Evolutionary conservation across 2,113 vertebrate genomes (phyloP).

Genomic region (Morone saxatilis): DNA sequence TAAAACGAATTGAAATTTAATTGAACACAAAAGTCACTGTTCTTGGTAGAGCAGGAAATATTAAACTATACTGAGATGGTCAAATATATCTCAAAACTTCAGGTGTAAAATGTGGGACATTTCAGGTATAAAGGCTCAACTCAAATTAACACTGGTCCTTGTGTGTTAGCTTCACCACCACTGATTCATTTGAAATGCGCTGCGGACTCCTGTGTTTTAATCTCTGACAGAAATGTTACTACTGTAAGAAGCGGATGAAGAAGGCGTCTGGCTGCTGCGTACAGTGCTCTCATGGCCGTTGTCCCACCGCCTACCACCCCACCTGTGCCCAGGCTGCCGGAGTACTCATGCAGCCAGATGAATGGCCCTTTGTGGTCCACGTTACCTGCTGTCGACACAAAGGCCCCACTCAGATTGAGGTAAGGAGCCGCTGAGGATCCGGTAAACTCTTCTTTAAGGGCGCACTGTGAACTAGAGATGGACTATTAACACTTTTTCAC

Average conservation of each 20-base stretch:
- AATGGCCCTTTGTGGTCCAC: slow-evolving; percentile 98
- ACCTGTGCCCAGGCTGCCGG: slow-evolving; percentile 96
- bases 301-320: slow-evolving; percentile 96
- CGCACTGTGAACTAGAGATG: background rate
- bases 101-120: too few relatives aligned
- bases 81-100: too few relatives aligned
- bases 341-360: slow-evolving; percentile 96
- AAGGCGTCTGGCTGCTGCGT: slow-evolving; percentile 94
- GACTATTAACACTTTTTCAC: background rate
- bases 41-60: too few relatives aligned
- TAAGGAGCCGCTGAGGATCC: slow-evolving; percentile 62
- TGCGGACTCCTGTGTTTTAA: slow-evolving; percentile 4
- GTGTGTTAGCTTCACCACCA: background rate
- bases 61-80: too few relatives aligned
- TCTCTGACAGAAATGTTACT: slow-evolving; percentile 91
- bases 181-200: background rate
- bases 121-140: too few relatives aligned
- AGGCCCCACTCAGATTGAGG: slow-evolving; percentile 91
- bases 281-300: slow-evolving; percentile 97
- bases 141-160: background rate
- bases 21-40: too few relatives aligned
- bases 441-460: background rate
- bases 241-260: slow-evolving; percentile 97
- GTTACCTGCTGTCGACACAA: slow-evolving; percentile 97
- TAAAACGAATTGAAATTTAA: too few relatives aligned